Evolutionary conservation across 1,140 invertebrate species (phyloP).

Genomic region (Caerostris extrusa): DNA sequence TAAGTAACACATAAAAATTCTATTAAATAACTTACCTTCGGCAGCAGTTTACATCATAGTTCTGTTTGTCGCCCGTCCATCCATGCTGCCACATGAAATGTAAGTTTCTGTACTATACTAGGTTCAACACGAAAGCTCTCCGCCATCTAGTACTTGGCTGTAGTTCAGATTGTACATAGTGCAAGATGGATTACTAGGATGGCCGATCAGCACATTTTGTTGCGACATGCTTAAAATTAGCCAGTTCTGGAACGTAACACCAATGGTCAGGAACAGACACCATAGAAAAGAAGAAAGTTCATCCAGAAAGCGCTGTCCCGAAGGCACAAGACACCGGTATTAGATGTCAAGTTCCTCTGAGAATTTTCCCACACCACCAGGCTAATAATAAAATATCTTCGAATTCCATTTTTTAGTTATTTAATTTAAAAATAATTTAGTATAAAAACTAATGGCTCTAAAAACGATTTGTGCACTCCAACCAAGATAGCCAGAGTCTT

Average conservation of each 20-base stretch:
- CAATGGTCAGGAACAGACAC: slow-evolving; percentile 84
- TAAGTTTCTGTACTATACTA: neutral
- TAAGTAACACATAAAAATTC: no score
- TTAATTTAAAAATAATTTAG: no score
- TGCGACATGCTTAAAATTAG: slow-evolving; percentile 82
- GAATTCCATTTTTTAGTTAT: slow-evolving; percentile 82
- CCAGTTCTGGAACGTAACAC: slow-evolving; percentile 83
- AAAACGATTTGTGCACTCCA: no score
- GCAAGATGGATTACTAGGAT: slow-evolving; percentile 13
- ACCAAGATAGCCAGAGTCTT: neutral
- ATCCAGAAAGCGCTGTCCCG: slow-evolving; percentile 79
- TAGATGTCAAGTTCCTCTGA: slow-evolving; percentile 81
- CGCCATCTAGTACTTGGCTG: neutral
- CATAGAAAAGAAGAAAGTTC: slow-evolving; percentile 83
- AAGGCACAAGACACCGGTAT: slow-evolving; percentile 72
- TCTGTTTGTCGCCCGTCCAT: neutral
- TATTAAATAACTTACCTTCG: slow-evolving; percentile 19
- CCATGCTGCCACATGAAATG: slow-evolving; percentile 52
- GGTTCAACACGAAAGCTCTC: neutral
- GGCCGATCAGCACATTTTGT: slow-evolving; percentile 70
- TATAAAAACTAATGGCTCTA: no score
- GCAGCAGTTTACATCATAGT: slow-evolving; percentile 16
- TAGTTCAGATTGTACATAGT: slow-evolving; percentile 59
- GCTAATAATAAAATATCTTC: slow-evolving; percentile 84
- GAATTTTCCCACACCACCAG: slow-evolving; percentile 85